A percentile compares a stretch with the other conserved stretches of the same genome.
These are phyloP conservation scores for Aurelia sp. DNA, from an alignment of 30 jellyfish, hydroid and myxozoan species.

Conservation along the genomic window DNA sequence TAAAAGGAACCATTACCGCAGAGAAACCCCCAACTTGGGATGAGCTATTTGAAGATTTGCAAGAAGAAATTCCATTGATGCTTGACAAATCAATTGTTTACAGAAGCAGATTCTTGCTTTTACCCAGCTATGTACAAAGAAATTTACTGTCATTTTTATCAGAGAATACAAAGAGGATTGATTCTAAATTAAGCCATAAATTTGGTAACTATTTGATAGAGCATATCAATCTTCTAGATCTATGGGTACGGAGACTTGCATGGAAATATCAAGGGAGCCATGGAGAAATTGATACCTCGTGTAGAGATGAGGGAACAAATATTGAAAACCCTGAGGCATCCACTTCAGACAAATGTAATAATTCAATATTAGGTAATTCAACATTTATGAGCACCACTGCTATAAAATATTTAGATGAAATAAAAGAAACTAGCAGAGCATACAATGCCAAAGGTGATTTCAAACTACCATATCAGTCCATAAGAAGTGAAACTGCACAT, in stretches of 20 bases:
- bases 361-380: neutral
- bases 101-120: neutral
- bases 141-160: neutral
- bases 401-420: neutral
- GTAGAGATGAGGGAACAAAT: neutral
- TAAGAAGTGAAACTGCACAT: neutral
- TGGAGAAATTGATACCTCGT: neutral
- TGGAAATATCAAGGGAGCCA: neutral
- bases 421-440: neutral
- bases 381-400: neutral
- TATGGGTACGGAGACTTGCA: neutral
- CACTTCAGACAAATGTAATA: no score
- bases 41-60: neutral
- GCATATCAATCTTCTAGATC: neutral
- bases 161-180: neutral
- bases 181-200: neutral
- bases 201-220: neutral
- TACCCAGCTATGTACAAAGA: neutral
- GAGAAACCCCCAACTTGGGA: neutral
- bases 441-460: neutral
- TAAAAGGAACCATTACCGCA: neutral
- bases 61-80: neutral
- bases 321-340: neutral
- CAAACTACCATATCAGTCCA: neutral
- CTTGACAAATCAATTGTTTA: neutral